Evolutionary conservation across 2,888 invertebrate species (phyloP).

Genomic region (Ophonus ardosiacus): DNA sequence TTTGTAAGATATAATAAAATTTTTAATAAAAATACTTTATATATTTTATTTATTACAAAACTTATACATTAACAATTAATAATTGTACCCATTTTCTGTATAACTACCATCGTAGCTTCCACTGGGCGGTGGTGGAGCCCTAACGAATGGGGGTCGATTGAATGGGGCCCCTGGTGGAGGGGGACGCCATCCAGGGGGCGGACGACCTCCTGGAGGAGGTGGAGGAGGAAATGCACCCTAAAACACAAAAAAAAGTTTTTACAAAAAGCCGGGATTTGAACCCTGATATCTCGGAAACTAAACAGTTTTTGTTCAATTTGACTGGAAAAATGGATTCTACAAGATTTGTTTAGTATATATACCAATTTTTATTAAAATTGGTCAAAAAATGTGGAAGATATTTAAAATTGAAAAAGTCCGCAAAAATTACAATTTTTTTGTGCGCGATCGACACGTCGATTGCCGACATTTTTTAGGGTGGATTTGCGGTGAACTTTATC

Average conservation of each 20-base stretch:
- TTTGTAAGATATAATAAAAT: not conserved
- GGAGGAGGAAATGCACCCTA: slow-evolving; percentile 77
- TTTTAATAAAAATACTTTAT: not conserved
- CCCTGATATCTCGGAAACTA: too few relatives aligned
- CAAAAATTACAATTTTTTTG: too few relatives aligned
- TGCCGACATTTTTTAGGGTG: too few relatives aligned
- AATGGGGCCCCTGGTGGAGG: slow-evolving; percentile 82
- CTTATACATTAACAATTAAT: slow-evolving; percentile 27
- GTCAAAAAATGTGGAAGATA: too few relatives aligned
- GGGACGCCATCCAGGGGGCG: slow-evolving; percentile 83
- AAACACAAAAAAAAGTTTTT: not conserved
- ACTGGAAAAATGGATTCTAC: too few relatives aligned
- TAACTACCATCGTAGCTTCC: slow-evolving; percentile 62
- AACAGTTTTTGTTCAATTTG: too few relatives aligned
- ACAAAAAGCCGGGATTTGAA: too few relatives aligned
- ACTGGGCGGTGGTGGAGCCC: slow-evolving; percentile 85
- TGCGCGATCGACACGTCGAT: too few relatives aligned
- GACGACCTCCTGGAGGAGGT: slow-evolving; percentile 79
- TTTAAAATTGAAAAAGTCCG: too few relatives aligned
- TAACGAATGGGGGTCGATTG: slow-evolving; percentile 79
- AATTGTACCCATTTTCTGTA: slow-evolving; percentile 57
- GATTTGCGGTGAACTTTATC: too few relatives aligned
- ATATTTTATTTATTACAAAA: not conserved
- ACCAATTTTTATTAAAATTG: too few relatives aligned
- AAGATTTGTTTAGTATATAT: too few relatives aligned